Evolutionary conservation across 2,797 vertebrate genomes (phyloP).

Genomic region (Dermochelys coriacea): DNA sequence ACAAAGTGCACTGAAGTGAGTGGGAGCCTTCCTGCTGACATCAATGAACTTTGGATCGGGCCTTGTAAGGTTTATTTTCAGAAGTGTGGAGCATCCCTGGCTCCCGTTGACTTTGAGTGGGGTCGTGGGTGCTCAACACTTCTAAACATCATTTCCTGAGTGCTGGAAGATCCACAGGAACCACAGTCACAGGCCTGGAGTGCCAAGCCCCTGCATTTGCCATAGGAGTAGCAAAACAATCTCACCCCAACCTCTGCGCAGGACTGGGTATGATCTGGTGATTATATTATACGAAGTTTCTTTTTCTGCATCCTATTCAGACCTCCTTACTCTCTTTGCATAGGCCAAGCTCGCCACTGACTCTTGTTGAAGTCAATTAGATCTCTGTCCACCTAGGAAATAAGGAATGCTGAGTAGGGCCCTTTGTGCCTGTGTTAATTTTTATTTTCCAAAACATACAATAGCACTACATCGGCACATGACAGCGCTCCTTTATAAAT

Average conservation of each 20-base stretch:
- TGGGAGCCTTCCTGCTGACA: not conserved
- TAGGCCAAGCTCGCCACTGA: not conserved
- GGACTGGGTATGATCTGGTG: not conserved
- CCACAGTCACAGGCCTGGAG: not conserved
- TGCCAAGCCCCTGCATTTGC: not conserved
- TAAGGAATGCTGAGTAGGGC: not conserved
- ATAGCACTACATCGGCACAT: not conserved
- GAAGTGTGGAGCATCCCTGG: not conserved
- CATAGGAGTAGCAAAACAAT: not conserved
- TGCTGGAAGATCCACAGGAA: not conserved
- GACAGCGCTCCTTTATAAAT: not conserved
- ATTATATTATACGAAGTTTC: not conserved
- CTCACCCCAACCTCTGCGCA: not conserved
- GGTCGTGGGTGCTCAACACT: not conserved
- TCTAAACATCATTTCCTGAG: not conserved
- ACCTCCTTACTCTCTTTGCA: slow-evolving; percentile 11
- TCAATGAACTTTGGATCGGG: not conserved
- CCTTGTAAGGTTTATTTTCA: not conserved
- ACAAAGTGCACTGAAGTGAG: not conserved
- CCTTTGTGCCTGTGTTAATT: not conserved
- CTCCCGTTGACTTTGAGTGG: not conserved
- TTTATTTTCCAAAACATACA: slow-evolving; percentile 12
- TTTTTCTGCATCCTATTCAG: slow-evolving; percentile 30
- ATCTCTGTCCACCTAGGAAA: not conserved
- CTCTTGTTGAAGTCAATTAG: not conserved